Evolutionary conservation across 2,113 vertebrate species (phyloP).

Genomic region (Peucedramus taeniatus): DNA sequence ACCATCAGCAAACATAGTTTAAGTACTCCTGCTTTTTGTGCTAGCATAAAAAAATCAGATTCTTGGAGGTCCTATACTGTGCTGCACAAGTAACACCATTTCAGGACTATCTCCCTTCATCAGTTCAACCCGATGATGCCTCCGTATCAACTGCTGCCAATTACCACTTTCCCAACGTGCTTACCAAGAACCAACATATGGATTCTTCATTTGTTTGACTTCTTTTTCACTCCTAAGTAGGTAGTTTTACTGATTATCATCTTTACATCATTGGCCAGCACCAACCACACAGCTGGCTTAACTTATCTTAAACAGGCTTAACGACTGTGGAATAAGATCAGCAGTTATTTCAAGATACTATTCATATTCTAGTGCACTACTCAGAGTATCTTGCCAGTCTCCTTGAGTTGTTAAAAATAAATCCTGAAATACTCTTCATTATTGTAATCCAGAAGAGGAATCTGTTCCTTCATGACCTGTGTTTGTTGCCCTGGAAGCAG

Average conservation of each 20-base stretch:
- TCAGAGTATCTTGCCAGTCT: background rate
- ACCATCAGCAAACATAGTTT: background rate
- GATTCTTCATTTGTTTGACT: background rate
- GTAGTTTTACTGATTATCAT: background rate
- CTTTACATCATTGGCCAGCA: background rate
- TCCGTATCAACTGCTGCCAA: background rate
- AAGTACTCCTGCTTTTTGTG: background rate
- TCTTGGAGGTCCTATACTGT: background rate
- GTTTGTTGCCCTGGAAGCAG: background rate
- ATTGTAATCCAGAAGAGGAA: background rate
- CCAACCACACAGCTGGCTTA: rapidly evolving
- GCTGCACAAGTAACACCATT: background rate
- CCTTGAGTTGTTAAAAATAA: background rate
- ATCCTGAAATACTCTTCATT: background rate
- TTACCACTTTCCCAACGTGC: background rate
- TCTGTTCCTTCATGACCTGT: background rate
- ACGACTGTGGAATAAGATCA: background rate
- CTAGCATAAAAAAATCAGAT: background rate
- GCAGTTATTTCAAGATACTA: background rate
- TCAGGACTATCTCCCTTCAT: background rate
- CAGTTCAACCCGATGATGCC: background rate
- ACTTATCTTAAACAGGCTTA: background rate
- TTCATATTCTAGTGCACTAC: background rate
- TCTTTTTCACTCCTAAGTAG: background rate
- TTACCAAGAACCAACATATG: background rate